These are phyloP conservation scores for Agonopterix arenella DNA, from an alignment of 2,888 invertebrate species.

Conservation along the genomic window DNA sequence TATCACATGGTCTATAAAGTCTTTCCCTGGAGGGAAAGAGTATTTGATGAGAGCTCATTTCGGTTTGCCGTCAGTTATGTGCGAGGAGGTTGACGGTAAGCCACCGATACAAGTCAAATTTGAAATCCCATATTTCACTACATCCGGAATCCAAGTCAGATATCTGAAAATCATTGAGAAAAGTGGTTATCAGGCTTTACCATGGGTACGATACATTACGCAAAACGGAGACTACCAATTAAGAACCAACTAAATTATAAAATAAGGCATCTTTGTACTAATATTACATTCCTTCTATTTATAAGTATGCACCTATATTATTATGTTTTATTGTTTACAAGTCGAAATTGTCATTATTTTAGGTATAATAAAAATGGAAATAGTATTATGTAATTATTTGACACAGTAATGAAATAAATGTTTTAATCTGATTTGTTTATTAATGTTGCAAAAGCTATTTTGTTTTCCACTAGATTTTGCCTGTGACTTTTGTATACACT, in stretches of 20 bases:
- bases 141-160: slow-evolving; percentile 98
- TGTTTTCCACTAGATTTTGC: no score
- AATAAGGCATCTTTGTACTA: slow-evolving; percentile 9
- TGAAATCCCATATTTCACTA: slow-evolving; percentile 99
- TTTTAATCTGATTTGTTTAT: slow-evolving; percentile 1
- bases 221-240: slow-evolving; percentile 99
- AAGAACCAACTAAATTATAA: slow-evolving; percentile 85
- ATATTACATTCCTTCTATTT: slow-evolving; percentile 35
- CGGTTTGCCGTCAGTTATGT: slow-evolving; percentile 96
- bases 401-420: slow-evolving; percentile 40
- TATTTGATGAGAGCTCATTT: slow-evolving; percentile 99
- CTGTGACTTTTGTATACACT: no score
- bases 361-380: slow-evolving; percentile 32
- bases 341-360: slow-evolving; percentile 25
- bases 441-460: background rate
- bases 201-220: slow-evolving; percentile 99
- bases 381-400: slow-evolving; percentile 47
- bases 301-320: slow-evolving; percentile 32
- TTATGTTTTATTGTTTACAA: slow-evolving; percentile 34
- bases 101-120: slow-evolving; percentile 99
- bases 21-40: slow-evolving; percentile 98
- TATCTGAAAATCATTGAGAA: slow-evolving; percentile 99
- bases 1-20: slow-evolving; percentile 98
- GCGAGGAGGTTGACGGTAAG: slow-evolving; percentile 95
- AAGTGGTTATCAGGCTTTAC: slow-evolving; percentile 98